Evolutionary conservation across 1,140 invertebrate genomes (phyloP).

Genomic region (Brachionus paranguensis): DNA sequence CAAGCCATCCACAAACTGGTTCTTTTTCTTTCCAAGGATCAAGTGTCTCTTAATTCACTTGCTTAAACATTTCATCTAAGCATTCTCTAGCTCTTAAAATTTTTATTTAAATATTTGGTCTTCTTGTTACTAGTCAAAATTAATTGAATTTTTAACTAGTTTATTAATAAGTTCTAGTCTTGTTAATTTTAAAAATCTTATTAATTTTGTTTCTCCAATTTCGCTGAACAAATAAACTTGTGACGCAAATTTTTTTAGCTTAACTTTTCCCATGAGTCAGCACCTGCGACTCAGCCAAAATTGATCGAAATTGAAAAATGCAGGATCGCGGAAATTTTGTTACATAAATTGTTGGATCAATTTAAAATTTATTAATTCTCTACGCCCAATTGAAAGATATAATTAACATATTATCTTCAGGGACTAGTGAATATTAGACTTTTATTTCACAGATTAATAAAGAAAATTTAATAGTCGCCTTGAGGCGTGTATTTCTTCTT

Average conservation of each 20-base stretch:
- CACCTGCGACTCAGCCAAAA: not conserved
- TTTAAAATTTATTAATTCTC: not conserved
- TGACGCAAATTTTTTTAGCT: not conserved
- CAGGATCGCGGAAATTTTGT: not conserved
- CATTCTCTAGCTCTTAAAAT: not conserved
- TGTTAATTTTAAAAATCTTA: not conserved
- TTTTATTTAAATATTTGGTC: not conserved
- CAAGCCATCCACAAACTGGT: not conserved
- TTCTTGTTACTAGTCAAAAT: not conserved
- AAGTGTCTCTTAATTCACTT: conserved; percentile 1
- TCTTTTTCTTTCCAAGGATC: not conserved
- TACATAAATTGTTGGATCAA: not conserved
- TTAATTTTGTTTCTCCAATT: not conserved
- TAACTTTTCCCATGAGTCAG: not conserved
- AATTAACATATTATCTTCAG: not conserved
- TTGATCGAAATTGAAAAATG: not conserved
- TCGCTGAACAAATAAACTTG: not conserved
- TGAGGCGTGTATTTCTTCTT: not conserved
- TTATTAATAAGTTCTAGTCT: not conserved
- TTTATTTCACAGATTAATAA: not conserved
- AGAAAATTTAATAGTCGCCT: not conserved
- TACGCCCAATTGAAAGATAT: not conserved
- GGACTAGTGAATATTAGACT: not conserved
- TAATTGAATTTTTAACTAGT: conserved; percentile 23
- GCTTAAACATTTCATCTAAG: not conserved